Base-by-base conservation (phyloP, 2,113 vertebrate species). In the Cyanistes caeruleus region DNA sequence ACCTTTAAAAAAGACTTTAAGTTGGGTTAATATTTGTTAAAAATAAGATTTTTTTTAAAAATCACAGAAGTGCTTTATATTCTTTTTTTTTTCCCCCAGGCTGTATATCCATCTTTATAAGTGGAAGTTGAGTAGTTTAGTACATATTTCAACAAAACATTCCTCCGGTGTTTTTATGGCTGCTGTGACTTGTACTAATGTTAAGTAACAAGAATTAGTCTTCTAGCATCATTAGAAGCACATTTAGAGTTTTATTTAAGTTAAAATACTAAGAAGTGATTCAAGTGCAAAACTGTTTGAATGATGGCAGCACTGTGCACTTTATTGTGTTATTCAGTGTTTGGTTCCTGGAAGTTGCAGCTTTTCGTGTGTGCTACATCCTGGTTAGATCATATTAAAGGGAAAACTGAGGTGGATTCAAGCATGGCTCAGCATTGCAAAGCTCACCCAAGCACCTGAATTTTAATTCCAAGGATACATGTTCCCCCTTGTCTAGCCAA, bases 21-120 rank as follows among this genome's bases (percentile, higher is more conserved):
- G 83, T 97, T 78, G 28, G 88, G 97, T 97, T 98, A 98, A 97
- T 98, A 98, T 98, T 97, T 97, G 96, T 96, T 97, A 96, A 97
- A 97, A 95, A 94, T 95, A 97, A 91, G 86, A 92, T 77, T 92
- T 96, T 94, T 76, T 27, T 0, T 5, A 81, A 94, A 89, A 95
- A 78, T 94, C 69, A 93, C 74, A 21, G 4, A 83, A 77, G 90
- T 87, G 48, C 55, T 97, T 94, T 91, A 59, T 84, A 74, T 94
- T 97, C 39, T 95, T 96, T 97, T 95, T 96, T 96, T 92, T 41
- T 39, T 39, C 39, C 87, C 87, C 80, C 62, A 8, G 83, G 93
- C 82, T 13, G 33, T 80, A 65, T 83, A 97, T 90, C 68, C 74
- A 90, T 94, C 94, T 96, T 92, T 90, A 94, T 91, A 86, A 81